phyloP scores from a whole-genome alignment of 2,797 vertebrate genomes.

The Vireo griseus region DNA sequence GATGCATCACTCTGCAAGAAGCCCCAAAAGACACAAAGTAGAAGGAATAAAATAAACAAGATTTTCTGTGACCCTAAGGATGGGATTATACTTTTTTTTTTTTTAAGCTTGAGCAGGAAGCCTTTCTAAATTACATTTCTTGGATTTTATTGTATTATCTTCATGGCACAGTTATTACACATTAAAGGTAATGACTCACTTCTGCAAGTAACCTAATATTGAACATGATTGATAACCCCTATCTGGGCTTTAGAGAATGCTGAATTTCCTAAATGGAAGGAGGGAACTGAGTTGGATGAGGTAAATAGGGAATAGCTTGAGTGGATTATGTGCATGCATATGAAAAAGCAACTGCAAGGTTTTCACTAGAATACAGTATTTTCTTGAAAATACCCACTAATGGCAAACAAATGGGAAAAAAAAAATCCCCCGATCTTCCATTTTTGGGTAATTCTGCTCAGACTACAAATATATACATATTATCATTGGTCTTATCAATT shows the following conservation, averaged over 20 bases:
- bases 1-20: background rate
- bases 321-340: background rate
- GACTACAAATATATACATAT: background rate
- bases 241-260: conserved; percentile 47
- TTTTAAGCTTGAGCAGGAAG: conserved; percentile 62
- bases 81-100: conserved; percentile 53
- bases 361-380: background rate
- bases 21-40: conserved; percentile 46
- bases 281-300: background rate
- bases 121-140: conserved; percentile 74
- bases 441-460: background rate
- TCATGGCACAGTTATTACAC: conserved; percentile 73
- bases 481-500: background rate
- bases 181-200: conserved; percentile 74
- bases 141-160: conserved; percentile 73
- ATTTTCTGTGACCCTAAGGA: conserved; percentile 65
- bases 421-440: background rate
- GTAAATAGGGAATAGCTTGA: conserved; percentile 26
- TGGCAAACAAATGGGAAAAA: background rate
- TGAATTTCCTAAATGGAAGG: conserved; percentile 46
- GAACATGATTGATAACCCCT: conserved; percentile 69
- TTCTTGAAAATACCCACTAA: conserved; percentile 1
- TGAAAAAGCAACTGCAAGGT: background rate
- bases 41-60: conserved; percentile 64
- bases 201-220: conserved; percentile 72